A percentile compares a stretch with the other conserved stretches of the same genome.
phyloP scores from a whole-genome alignment of 1,140 invertebrate species.

The Camponotus pennsylvanicus region DNA sequence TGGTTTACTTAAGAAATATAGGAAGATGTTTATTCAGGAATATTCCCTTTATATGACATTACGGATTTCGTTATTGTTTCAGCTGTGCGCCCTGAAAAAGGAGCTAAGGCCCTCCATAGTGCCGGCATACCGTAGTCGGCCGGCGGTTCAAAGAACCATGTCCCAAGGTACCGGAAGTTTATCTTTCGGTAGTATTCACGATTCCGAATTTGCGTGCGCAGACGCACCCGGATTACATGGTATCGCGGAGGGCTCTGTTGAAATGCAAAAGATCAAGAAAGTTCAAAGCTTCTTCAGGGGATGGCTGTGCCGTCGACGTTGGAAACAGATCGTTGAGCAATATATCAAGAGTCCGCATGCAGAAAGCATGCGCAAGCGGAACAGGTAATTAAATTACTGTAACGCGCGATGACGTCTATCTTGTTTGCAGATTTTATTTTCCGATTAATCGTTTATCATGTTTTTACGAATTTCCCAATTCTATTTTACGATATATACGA shows the following conservation, averaged over 20 bases:
- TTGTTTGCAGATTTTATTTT: constrained; percentile 15
- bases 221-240: constrained; percentile 66
- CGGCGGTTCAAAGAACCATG: constrained; percentile 69
- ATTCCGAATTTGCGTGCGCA: constrained; percentile 60
- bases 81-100: constrained; percentile 94
- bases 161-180: constrained; percentile 70
- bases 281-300: constrained; percentile 98
- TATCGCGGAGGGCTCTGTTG: constrained; percentile 88
- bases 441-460: background rate
- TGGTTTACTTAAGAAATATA: constrained; percentile 16
- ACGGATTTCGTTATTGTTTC: constrained; percentile 43
- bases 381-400: constrained; percentile 88
- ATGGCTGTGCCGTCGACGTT: constrained; percentile 96
- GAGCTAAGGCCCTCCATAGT: constrained; percentile 88
- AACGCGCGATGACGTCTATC: background rate
- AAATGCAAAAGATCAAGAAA: constrained; percentile 96
- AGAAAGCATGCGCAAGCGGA: constrained; percentile 97
- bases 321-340: constrained; percentile 98
- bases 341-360: constrained; percentile 98
- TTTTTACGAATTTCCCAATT: background rate
- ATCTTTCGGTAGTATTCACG: constrained; percentile 39
- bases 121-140: constrained; percentile 1
- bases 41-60: background rate
- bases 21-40: constrained; percentile 21
- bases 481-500: background rate